Evolutionary conservation across 2,113 vertebrate species (phyloP).

Genomic region (Sula dactylatra): DNA sequence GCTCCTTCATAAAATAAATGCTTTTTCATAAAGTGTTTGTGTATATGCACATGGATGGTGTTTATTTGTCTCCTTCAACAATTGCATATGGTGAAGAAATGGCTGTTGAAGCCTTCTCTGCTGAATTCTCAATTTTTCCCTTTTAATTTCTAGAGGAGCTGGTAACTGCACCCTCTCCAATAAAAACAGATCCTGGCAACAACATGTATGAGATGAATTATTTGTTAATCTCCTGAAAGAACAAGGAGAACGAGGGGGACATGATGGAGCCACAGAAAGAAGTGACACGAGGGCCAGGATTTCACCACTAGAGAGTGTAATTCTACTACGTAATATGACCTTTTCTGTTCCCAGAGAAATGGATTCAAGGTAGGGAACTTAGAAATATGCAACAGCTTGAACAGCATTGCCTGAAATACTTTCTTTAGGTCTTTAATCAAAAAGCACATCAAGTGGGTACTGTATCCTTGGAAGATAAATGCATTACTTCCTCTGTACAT

Average conservation of each 20-base stretch:
- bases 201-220: not conserved
- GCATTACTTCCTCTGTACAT: not conserved
- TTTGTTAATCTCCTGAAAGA: not conserved
- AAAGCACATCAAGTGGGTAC: not conserved
- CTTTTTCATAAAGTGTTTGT: not conserved
- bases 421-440: not conserved
- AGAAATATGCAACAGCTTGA: not conserved
- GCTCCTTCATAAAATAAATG: not conserved
- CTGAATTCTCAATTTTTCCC: not conserved
- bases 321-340: not conserved
- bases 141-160: not conserved
- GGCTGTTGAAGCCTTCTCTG: not conserved
- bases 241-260: not conserved
- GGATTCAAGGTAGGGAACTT: not conserved
- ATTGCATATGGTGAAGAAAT: not conserved
- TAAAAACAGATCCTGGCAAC: not conserved
- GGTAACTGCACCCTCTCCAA: not conserved
- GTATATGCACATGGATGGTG: not conserved
- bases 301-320: conserved; percentile 27
- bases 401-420: not conserved
- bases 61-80: not conserved
- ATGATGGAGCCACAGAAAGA: not conserved
- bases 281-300: not conserved
- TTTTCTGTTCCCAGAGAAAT: not conserved
- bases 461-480: not conserved